Base-by-base conservation (phyloP, 2,888 invertebrate species). In the Coenonympha arcania region DNA sequence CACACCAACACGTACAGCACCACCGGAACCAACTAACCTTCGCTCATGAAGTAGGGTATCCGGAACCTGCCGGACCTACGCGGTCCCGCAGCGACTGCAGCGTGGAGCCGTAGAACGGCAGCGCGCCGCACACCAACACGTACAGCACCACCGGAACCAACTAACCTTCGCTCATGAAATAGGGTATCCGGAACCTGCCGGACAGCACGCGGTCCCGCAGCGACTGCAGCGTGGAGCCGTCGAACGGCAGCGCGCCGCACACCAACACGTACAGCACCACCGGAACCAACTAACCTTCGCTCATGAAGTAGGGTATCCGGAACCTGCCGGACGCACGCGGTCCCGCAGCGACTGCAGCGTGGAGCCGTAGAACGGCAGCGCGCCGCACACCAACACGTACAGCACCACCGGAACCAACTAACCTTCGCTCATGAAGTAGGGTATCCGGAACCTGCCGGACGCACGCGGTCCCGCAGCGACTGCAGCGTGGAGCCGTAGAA, bases 391-490 rank as follows among this genome's bases (percentile, higher is more conserved):
- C 61, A 98, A 87, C 52, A 98, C 98, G 78, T 98, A 98, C 52
- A 98, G 89, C 63, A 98, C 96, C 56, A 98, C 98, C 44, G n/a
- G n/a, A n/a, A n/a, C n/a, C n/a, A n/a, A n/a, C n/a, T n/a, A n/a
- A 96, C 96, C 96, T 88, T 94, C 93, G 71, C 96, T 96, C 96
- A 98, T 97, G 87, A 97, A 98, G 87, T 95, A 98, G 50, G 98
- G 98, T 80, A 98, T 96, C 73, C 98, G 90, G 88, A 98, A 98
- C 77, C 96, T 90, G 56, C 98, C 98, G 48, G 95, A 95, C 41
- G 89, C 54, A 98, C 98, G 58, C 97, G 89, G 87, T 95, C 95
- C 65, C 97, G 88, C 59, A 98, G 88, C 50, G 94, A 93, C 76
- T 95, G 96, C 54, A 98, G 89, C 48, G 95, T 96, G 66, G 95